phyloP scores from a whole-genome alignment of 30 jellyfish, hydroid and myxozoan species.

The Pseudorhiza aurosa region DNA sequence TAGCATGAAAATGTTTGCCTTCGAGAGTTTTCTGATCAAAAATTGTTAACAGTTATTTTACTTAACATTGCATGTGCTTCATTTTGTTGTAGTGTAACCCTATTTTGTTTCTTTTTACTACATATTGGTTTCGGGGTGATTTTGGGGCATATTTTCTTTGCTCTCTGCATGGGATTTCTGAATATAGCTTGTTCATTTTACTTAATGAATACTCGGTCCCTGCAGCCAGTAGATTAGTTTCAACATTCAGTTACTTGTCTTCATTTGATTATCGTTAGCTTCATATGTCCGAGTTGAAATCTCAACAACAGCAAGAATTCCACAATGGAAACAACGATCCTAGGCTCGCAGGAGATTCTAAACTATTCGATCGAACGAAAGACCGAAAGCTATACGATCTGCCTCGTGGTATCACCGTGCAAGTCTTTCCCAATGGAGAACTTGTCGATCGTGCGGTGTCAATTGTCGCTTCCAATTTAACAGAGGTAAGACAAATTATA shows the following conservation, averaged over 20 bases:
- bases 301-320: conserved; percentile 58
- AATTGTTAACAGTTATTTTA: no score
- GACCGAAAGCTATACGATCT: conserved; percentile 68
- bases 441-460: conserved; percentile 38
- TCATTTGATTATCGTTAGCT: conserved; percentile 20
- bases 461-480: conserved; percentile 66
- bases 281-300: conserved; percentile 77
- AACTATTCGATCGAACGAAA: conserved; percentile 21
- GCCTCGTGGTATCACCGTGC: conserved; percentile 83
- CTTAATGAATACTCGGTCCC: no score
- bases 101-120: no score
- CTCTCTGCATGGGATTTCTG: no score
- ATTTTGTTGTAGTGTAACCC: no score
- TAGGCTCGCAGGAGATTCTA: conserved; percentile 16
- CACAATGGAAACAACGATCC: conserved; percentile 29
- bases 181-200: no score
- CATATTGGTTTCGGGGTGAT: no score
- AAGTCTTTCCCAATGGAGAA: conserved; percentile 87
- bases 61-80: no score
- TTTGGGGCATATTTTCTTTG: no score
- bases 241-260: neutral
- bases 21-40: no score
- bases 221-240: no score
- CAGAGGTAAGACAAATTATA: conserved; percentile 86
- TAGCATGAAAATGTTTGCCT: no score